Conservation (phyloP, 1,140 invertebrate species). For the Holotrichia oblita region DNA sequence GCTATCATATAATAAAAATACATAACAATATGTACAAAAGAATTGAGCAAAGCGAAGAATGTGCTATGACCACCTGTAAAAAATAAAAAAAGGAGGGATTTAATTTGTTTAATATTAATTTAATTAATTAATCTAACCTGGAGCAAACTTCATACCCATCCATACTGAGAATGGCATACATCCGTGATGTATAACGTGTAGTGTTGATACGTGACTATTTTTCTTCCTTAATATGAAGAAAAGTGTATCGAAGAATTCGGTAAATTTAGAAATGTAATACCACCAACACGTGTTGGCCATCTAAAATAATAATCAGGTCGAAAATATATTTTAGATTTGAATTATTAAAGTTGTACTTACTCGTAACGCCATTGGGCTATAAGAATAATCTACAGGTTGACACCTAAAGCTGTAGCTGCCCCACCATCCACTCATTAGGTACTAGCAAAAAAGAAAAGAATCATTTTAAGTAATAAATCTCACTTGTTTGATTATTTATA, state of each 20-base stretch:
- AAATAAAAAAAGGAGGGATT: slow-evolving; percentile 52
- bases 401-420: slow-evolving; percentile 90
- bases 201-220: slow-evolving; percentile 89
- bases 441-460: slow-evolving; percentile 65
- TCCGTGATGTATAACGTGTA: slow-evolving; percentile 96
- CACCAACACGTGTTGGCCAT: slow-evolving; percentile 95
- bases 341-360: slow-evolving; percentile 65
- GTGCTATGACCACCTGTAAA: slow-evolving; percentile 88
- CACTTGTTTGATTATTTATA: too few species aligned
- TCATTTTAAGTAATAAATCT: neutral
- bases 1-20: slow-evolving; percentile 95
- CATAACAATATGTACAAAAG: slow-evolving; percentile 94
- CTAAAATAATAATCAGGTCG: slow-evolving; percentile 64
- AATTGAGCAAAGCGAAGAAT: slow-evolving; percentile 90
- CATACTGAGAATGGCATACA: slow-evolving; percentile 95
- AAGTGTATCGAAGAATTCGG: slow-evolving; percentile 96
- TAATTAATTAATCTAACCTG: slow-evolving; percentile 76
- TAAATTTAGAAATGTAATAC: slow-evolving; percentile 98
- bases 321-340: neutral
- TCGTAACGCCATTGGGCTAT: slow-evolving; percentile 82
- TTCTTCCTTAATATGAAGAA: slow-evolving; percentile 94
- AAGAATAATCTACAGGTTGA: slow-evolving; percentile 93
- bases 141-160: slow-evolving; percentile 97
- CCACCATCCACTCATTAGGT: slow-evolving; percentile 86
- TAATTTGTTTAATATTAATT: too few species aligned